Conservation (phyloP, 2,113 vertebrate species). For the Larimichthys crocea region DNA sequence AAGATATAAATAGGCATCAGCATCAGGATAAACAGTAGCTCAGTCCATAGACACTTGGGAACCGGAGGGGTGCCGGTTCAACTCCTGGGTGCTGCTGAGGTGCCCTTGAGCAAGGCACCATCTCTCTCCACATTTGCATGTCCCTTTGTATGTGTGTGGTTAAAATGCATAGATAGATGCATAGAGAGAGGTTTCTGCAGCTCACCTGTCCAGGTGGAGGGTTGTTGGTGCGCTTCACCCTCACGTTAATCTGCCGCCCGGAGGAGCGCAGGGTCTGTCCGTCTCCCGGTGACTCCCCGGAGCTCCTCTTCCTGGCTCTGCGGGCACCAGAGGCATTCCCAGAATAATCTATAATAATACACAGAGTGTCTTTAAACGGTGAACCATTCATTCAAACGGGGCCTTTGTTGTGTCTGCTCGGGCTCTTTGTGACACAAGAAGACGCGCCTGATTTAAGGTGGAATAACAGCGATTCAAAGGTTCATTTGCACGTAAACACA, state of each 20-base stretch:
- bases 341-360: conserved; percentile 79
- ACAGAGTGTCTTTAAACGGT: not conserved
- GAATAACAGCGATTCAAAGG: not conserved
- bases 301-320: conserved; percentile 88
- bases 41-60: too few relatives aligned
- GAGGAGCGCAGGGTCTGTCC: conserved; percentile 90
- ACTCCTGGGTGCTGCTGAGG: too few relatives aligned
- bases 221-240: conserved; percentile 80
- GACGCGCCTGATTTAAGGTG: too few relatives aligned
- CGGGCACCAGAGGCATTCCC: conserved; percentile 85
- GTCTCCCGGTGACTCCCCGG: conserved; percentile 87
- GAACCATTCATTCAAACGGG: not conserved
- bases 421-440: not conserved
- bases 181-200: not conserved
- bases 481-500: not conserved
- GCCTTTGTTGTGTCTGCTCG: not conserved
- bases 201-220: conserved; percentile 80
- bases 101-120: too few relatives aligned
- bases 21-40: not conserved
- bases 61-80: too few relatives aligned
- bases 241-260: conserved; percentile 88
- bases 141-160: too few relatives aligned
- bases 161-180: too few relatives aligned
- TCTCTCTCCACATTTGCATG: too few relatives aligned
- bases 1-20: too few relatives aligned